These are phyloP conservation scores for Poeciliopsis paucimaculata DNA, from an alignment of 2,797 vertebrate species.

Conservation along the genomic window DNA sequence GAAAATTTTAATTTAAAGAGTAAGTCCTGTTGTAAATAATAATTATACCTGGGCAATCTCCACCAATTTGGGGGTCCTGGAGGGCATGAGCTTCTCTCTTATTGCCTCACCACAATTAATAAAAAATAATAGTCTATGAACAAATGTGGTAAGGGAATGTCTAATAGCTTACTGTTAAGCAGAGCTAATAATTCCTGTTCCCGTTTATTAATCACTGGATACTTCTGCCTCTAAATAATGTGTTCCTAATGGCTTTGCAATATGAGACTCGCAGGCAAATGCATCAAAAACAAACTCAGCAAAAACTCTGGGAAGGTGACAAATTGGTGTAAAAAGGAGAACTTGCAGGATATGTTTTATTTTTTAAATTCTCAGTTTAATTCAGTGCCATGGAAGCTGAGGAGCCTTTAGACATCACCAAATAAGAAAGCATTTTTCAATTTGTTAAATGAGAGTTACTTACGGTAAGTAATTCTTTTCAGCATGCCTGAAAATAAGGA, in stretches of 20 bases:
- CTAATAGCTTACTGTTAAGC: not conserved
- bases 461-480: not conserved
- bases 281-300: slow-evolving; percentile 18
- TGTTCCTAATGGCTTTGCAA: slow-evolving; percentile 11
- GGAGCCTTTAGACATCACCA: not conserved
- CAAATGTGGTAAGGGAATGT: not conserved
- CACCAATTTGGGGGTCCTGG: too few relatives aligned
- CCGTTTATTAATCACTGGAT: not conserved
- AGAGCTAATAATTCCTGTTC: not conserved
- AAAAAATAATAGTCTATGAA: slow-evolving; percentile 12
- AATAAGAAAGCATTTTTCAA: not conserved
- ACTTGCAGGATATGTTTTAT: not conserved
- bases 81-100: not conserved
- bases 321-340: not conserved
- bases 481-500: not conserved
- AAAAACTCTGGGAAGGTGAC: slow-evolving; percentile 5
- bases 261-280: not conserved
- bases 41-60: not conserved
- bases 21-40: not conserved
- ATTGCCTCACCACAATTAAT: not conserved
- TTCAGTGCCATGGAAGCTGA: not conserved
- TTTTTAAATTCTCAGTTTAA: not conserved
- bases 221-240: slow-evolving; percentile 19
- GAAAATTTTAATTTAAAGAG: not conserved
- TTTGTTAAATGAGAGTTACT: not conserved